These are phyloP conservation scores for Luffia ferchaultella DNA, from an alignment of 2,888 invertebrate genomes.

Conservation along the genomic window DNA sequence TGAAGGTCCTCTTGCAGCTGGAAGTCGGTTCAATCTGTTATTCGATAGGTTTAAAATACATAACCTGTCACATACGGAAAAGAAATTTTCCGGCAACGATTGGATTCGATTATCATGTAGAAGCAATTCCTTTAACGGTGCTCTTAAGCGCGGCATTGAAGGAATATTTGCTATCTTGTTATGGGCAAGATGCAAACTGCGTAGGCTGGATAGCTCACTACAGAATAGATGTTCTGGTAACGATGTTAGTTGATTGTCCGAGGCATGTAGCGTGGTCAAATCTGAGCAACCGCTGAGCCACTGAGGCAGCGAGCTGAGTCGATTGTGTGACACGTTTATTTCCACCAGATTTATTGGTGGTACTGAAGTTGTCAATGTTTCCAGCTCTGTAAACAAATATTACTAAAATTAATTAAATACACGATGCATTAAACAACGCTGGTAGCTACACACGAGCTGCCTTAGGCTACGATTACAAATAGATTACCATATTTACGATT, in stretches of 20 bases:
- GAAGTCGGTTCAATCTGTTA: constrained; percentile 76
- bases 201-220: constrained; percentile 76
- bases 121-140: constrained; percentile 75
- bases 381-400: constrained; percentile 69
- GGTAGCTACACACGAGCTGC: too few species aligned
- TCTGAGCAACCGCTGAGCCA: constrained; percentile 80
- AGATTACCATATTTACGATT: too few species aligned
- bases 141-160: constrained; percentile 69
- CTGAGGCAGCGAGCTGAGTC: constrained; percentile 74
- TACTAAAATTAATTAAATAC: too few species aligned
- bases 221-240: constrained; percentile 79
- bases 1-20: constrained; percentile 67
- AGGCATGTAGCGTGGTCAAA: constrained; percentile 76
- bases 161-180: constrained; percentile 79
- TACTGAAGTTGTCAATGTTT: constrained; percentile 73
- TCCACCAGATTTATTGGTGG: constrained; percentile 77
- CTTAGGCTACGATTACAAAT: too few species aligned
- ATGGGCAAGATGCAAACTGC: constrained; percentile 78
- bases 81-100: constrained; percentile 78
- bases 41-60: constrained; percentile 80
- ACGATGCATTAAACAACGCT: too few species aligned
- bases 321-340: constrained; percentile 82
- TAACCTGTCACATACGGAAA: constrained; percentile 70
- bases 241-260: constrained; percentile 74
- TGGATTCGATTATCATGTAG: constrained; percentile 82